These are phyloP conservation scores for Mesocentrotus franciscanus DNA, from an alignment of 53 echinoderm and acorn worm genomes.

Conservation along the genomic window DNA sequence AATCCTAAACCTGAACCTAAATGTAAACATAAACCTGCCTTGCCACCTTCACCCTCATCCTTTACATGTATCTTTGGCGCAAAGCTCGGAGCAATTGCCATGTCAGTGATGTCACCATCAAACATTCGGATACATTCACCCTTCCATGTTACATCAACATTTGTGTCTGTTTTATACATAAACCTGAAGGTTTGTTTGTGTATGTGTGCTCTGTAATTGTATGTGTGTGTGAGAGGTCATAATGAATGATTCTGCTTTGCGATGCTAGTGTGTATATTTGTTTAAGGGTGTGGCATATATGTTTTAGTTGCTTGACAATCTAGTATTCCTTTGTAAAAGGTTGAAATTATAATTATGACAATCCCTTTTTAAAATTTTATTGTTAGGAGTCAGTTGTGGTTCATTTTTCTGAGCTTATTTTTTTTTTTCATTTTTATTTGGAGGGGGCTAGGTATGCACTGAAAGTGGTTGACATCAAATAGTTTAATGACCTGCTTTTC, in stretches of 20 bases:
- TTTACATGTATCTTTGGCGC: too few relatives aligned
- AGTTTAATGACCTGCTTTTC: too few relatives aligned
- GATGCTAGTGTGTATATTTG: neutral
- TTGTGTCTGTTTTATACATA: neutral
- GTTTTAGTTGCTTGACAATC: neutral
- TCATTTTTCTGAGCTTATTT: neutral
- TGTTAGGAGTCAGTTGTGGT: too few relatives aligned
- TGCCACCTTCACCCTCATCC: too few relatives aligned
- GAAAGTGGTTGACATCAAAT: neutral
- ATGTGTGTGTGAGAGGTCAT: neutral
- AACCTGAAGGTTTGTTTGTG: neutral
- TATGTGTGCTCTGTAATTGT: neutral
- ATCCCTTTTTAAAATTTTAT: too few relatives aligned
- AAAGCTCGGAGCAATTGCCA: too few relatives aligned
- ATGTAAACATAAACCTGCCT: too few relatives aligned
- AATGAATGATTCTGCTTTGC: neutral
- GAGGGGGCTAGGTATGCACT: neutral
- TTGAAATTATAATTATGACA: too few relatives aligned
- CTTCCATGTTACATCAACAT: neutral
- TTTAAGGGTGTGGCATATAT: neutral
- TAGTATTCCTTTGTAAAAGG: neutral
- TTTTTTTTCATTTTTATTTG: neutral
- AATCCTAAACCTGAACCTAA: too few relatives aligned
- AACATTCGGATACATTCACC: neutral
- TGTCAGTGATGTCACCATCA: neutral